Percentiles rank a stretch among this genome's conserved stretches.
phyloP scores from a whole-genome alignment of 1,140 invertebrate species.

The Delia radicum region DNA sequence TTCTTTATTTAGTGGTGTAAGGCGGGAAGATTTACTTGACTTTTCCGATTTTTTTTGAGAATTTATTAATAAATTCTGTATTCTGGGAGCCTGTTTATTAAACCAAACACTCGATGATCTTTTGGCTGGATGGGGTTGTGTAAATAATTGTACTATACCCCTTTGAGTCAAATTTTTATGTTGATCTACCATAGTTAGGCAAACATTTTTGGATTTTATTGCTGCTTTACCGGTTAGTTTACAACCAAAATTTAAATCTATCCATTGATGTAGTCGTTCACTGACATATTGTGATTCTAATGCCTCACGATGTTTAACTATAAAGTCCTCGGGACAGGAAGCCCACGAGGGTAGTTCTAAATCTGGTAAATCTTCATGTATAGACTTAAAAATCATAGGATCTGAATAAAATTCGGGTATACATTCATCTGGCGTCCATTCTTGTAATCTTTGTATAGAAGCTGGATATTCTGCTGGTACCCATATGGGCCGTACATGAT shows the following conservation, averaged over 20 bases:
- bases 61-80: slow-evolving; percentile 51
- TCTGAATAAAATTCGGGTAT: slow-evolving; percentile 86
- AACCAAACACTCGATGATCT: slow-evolving; percentile 64
- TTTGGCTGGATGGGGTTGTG: slow-evolving; percentile 71
- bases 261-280: slow-evolving; percentile 93
- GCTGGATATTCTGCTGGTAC: slow-evolving; percentile 95
- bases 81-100: slow-evolving; percentile 65
- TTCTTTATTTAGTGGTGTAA: not conserved
- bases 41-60: not conserved
- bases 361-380: slow-evolving; percentile 73
- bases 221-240: slow-evolving; percentile 87
- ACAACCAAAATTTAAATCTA: slow-evolving; percentile 93
- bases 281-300: slow-evolving; percentile 91
- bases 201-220: slow-evolving; percentile 94
- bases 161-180: slow-evolving; percentile 76
- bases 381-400: slow-evolving; percentile 82
- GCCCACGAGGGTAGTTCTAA: slow-evolving; percentile 89
- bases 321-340: slow-evolving; percentile 84
- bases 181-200: slow-evolving; percentile 87
- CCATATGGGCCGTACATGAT: slow-evolving; percentile 89
- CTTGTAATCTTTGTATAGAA: slow-evolving; percentile 85
- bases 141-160: slow-evolving; percentile 88
- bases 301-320: slow-evolving; percentile 82
- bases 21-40: not conserved
- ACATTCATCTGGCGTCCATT: slow-evolving; percentile 98